Evolutionary conservation across 2,113 vertebrate genomes (phyloP).

Genomic region (Sitta europaea): DNA sequence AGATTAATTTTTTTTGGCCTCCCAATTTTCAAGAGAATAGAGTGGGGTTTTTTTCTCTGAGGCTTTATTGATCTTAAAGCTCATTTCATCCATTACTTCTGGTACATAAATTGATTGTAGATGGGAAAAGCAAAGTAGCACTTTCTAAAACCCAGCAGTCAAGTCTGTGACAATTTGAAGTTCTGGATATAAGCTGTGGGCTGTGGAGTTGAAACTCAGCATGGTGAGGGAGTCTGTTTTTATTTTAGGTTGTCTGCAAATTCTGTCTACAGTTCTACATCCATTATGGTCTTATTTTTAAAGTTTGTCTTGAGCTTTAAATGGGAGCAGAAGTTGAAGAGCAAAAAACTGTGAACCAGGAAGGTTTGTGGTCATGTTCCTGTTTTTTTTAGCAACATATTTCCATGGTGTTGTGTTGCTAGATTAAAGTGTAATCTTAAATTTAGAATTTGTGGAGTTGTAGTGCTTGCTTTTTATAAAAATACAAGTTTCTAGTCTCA

Average conservation of each 20-base stretch:
- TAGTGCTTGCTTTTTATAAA: background rate
- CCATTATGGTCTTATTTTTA: background rate
- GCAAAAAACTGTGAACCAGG: background rate
- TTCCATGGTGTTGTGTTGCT: background rate
- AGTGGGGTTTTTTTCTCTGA: background rate
- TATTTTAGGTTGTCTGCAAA: background rate
- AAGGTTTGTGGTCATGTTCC: background rate
- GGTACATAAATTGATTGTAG: background rate
- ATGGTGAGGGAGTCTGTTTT: background rate
- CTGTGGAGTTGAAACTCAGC: background rate
- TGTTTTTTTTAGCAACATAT: background rate
- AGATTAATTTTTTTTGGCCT: accelerated
- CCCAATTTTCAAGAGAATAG: background rate
- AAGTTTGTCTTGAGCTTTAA: background rate
- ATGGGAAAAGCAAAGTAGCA: background rate
- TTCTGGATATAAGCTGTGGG: background rate
- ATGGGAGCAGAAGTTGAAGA: background rate
- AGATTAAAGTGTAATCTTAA: background rate
- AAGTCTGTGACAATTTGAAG: background rate
- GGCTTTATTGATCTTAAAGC: background rate
- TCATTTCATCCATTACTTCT: background rate
- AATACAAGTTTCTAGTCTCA: background rate
- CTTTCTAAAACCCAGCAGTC: background rate
- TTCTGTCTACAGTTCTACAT: background rate
- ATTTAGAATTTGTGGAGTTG: background rate